Evolutionary conservation across 2,113 vertebrate genomes (phyloP), one percentile per base, ranked within the genome.

Genomic region (Callaeas wilsoni): DNA sequence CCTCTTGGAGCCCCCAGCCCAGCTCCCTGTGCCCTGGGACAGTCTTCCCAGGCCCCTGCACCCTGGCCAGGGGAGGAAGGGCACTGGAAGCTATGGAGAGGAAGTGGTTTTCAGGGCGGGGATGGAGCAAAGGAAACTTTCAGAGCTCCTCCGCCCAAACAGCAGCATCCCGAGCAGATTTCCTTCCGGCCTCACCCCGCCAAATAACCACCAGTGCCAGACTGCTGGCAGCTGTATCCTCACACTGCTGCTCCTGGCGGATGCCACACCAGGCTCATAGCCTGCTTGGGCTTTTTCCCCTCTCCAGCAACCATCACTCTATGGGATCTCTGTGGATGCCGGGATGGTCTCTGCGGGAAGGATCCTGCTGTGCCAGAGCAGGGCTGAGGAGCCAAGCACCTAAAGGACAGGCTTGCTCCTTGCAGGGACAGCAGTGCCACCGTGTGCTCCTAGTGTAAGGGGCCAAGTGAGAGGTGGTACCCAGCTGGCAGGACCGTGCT

Each of bases 111-210:
- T 55, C 80, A 86, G 87, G 87, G 92, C 0, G 12, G 73, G 77
- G 87, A 87, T 42, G 44, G 52, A 89, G 81, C 50, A 68, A 82
- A 96, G 86, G 90, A 96, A 94, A 90, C 88, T 92, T 86, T 90
- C 4, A 0, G 85, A 92, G 88, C 71, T 83, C 57, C 82, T 88
- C 95, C 68, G 0, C 94, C 89, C 89, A 81, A 91, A 59, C 4
- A 19, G 62, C 88, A 69, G 63, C 88, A 96, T 90, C 94, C 76
- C 15, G 1, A 93, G 76, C 63, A 39, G 83, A 79, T 84, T 96
- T 94, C 92, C 94, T 95, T 97, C 92, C 79, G 13, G 79, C 68
- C 65, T 73, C 67, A 25, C 49, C 57, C 71, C 14, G 20, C 16
- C 22, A 82, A 52, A 49, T 41, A 75, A 81, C 47, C 35, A 1